These are phyloP conservation scores for Melanerpes formicivorus DNA, from an alignment of 2,113 vertebrate genomes.

Conservation along the genomic window DNA sequence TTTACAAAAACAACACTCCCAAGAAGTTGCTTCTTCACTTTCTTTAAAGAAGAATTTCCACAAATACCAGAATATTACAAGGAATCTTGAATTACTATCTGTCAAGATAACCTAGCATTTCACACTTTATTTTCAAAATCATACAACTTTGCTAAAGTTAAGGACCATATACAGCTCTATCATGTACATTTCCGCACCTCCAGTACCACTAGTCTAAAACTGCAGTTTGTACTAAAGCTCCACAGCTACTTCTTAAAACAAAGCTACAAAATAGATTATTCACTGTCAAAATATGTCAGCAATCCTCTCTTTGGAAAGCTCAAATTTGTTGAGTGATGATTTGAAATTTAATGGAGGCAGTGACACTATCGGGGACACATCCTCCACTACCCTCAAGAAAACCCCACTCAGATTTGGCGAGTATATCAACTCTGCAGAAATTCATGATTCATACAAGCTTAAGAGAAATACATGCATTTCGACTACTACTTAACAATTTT, in stretches of 20 bases:
- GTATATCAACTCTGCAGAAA: neutral
- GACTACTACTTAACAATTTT: neutral
- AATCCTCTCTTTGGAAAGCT: neutral
- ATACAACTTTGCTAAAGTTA: neutral
- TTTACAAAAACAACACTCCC: neutral
- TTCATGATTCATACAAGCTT: neutral
- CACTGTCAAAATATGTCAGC: neutral
- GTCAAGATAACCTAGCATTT: neutral
- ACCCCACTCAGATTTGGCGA: neutral
- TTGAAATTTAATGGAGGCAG: neutral
- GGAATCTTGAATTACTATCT: neutral
- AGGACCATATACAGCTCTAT: neutral
- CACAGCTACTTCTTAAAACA: neutral
- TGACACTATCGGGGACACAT: neutral
- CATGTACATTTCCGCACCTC: neutral
- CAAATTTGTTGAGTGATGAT: rapidly evolving
- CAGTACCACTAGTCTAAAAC: neutral
- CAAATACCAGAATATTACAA: neutral
- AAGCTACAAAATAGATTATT: neutral
- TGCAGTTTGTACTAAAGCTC: neutral
- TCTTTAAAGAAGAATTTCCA: neutral
- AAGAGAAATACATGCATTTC: neutral
- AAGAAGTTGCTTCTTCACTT: neutral
- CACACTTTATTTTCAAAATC: neutral
- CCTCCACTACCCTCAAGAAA: neutral